Evolutionary conservation across 2,888 invertebrate species (phyloP), one percentile per base, ranked within the genome.

Genomic region (Autographa pulchrina): DNA sequence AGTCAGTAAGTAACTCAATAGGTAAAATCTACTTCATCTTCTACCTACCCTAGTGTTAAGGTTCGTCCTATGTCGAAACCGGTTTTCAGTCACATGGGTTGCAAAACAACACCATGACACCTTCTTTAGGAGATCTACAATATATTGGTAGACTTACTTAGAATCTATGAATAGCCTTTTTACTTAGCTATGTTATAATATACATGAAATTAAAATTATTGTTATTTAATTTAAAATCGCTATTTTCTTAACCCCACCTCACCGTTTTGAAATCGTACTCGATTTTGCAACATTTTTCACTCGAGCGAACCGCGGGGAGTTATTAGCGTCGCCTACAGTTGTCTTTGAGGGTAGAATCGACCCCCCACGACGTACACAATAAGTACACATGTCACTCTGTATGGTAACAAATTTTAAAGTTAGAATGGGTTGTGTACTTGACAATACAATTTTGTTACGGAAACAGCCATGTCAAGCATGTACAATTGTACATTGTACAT

Each of bases 261-360:
- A 32, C 54, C 11, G 13, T 62, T 43, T 60, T 54, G 25, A 64
- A 58, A 68, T 66, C 69, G 62, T 68, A 71, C 68, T 78, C 84
- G 88, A 89, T 89, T 90, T 88, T 67, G 88, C 88, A 87, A 91
- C 88, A 87, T 88, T 90, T 75, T 89, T 87, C 75, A 78, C 83
- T 90, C 82, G 69, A 80, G 78, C 4, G 52, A 92, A 88, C 93
- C 89, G 70, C 91, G 89, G 94, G 93, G 91, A 82, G 91, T 89
- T 90, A 90, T 90, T 91, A 91, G 75, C 74, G 67, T 64, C 70
- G 35, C 31, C 43, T 31, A 63, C 87, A 84, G 81, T 84, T 75
- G 77, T 82, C 71, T 76, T 48, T 41, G 74, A 81, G 82, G 85
- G 89, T 82, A 85, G 83, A 82, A 85, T 62, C 41, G 32, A 85